Evolutionary conservation across 2,113 vertebrate species (phyloP), one percentile per base, ranked within the genome.

Genomic region (Reinhardtius hippoglossoides): DNA sequence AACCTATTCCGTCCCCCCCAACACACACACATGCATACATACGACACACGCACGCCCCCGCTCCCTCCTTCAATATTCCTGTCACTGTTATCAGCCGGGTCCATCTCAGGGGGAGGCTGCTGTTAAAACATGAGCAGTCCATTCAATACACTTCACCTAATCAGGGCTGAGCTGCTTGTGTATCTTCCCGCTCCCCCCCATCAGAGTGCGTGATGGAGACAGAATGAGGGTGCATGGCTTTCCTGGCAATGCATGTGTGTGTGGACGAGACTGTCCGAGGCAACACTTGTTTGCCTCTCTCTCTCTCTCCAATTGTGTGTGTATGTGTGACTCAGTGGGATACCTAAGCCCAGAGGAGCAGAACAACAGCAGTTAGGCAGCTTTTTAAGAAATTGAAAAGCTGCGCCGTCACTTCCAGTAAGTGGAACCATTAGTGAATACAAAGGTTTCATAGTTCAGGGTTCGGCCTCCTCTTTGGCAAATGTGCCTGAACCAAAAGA

Each of bases 351-450:
- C 42, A 59, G 63, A 63, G 68, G 67, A 81, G 60, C 10, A 75
- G 27, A 70, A 31, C 57, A 60, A 68, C 74, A 71, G 70, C 74
- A 74, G 81, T 31, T 31, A 78, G 44, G 58, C 57, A 70, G 63
- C 70, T 85, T 87, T 86, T 87, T 74, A 82, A 85, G 70, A 87
- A 80, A 77, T 66, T 77, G 65, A 88, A 83, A 78, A 21, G n/a
- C 46, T 21, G 58, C 67, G 74, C 46, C 62, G 72, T 74, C 62
- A 74, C 76, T 69, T 81, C 82, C 77, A 80, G 79, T 87, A 76
- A 89, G 77, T 78, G 64, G 61, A 65, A 26, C 85, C 80, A 84
- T 89, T 79, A 82, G 55, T 2, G 5, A 71, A 78, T 42, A 48
- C 63, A 59, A n/a, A 60, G 61, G 61, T 70, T 44, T 68, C 76